Base-by-base conservation (phyloP, 2,888 invertebrate species). In the Cheilosia vernalis region DNA sequence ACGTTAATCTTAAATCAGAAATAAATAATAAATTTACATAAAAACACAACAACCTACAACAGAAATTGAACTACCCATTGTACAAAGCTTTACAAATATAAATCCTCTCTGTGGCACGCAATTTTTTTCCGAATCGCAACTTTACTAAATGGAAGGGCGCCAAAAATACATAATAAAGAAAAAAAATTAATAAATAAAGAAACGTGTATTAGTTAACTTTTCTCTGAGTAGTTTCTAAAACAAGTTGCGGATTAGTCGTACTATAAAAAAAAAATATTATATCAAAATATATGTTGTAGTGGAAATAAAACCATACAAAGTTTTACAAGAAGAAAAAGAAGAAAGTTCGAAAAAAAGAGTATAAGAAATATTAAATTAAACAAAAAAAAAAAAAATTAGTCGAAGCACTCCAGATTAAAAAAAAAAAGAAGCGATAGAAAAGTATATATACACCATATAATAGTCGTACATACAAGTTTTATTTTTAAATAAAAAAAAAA, bases 401-500 rank as follows among this genome's bases (percentile, higher is more conserved):
- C 42, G 21, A 74, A 67, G 61, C 66, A 78, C 79, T 73, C 53
- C 63, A 70, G 63, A 73, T 63, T 37, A 2, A 63, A 63, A 61
- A 67, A 61, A 67, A 42, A 73, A 64, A 78, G 66, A 49, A 51
- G 24, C 24, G 42, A 40, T 60, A 24, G 40, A 40, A 64, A 77
- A 76, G 17, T 51, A 74, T 58, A 79, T 67, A 76, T 27, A 76
- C 56, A 76, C 64, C 60, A 47, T 55, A 74, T 55, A 74, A 24
- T 15, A 24, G 21, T 49, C 61, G 42, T 74, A 27, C 60, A 53
- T 53, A 51, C 77, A 79, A 42, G 24, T 76, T 78, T 85, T 76
- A 83, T 82, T 83, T 79, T 86, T 73, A 85, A 84, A 78, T 37
- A 74, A 70, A 76, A 61, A 21, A 21, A 51, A 17, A 10, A 72